These are phyloP conservation scores for Psittacula echo DNA, from an alignment of 2,797 vertebrate species.

Conservation along the genomic window DNA sequence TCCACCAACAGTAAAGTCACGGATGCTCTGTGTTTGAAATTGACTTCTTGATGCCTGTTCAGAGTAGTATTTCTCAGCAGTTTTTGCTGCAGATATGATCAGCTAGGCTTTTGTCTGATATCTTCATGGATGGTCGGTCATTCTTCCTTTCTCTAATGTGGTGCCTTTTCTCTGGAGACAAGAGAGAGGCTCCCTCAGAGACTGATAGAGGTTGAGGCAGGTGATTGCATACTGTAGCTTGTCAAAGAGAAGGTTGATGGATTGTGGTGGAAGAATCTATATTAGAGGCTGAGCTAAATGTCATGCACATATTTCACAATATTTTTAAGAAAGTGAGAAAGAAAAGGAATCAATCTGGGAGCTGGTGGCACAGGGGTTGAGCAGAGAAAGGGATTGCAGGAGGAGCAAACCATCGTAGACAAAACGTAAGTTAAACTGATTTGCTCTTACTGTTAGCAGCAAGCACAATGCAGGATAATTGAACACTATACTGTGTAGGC, in stretches of 20 bases:
- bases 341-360: rapidly evolving
- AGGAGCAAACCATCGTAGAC: neutral
- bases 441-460: neutral
- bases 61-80: neutral
- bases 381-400: neutral
- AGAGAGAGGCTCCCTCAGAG: neutral
- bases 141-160: neutral
- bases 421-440: neutral
- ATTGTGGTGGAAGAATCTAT: neutral
- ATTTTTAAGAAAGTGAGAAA: neutral
- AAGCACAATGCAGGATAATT: neutral
- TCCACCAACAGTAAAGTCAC: neutral
- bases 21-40: neutral
- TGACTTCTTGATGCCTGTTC: neutral
- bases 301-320: neutral
- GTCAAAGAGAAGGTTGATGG: neutral
- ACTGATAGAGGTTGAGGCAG: neutral
- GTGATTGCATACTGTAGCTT: neutral
- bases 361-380: neutral
- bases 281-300: neutral
- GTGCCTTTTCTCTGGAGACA: neutral
- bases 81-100: neutral
- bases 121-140: neutral
- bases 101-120: neutral
- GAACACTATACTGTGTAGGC: neutral